These are phyloP conservation scores for Ennomos quercinarius DNA, from an alignment of 2,888 invertebrate species.

Conservation along the genomic window DNA sequence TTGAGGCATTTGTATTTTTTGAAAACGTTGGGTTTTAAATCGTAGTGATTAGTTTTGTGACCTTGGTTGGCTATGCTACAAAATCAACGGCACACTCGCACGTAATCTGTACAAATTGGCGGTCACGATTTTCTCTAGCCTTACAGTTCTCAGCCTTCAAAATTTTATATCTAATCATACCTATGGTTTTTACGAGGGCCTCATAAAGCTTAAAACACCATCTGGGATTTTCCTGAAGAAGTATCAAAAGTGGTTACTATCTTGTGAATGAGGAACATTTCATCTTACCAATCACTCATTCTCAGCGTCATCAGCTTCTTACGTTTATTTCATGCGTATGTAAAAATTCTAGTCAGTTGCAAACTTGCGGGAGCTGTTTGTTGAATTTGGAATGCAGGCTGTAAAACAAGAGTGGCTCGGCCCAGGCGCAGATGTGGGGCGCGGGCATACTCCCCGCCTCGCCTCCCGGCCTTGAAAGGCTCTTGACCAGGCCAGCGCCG, in stretches of 20 bases:
- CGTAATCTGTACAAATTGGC: slow-evolving; percentile 69
- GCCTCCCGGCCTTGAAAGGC: slow-evolving; percentile 85
- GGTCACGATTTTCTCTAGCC: slow-evolving; percentile 66
- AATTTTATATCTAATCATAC: slow-evolving; percentile 3
- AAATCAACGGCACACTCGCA: slow-evolving; percentile 65
- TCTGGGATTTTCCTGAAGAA: too few species aligned
- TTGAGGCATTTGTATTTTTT: slow-evolving; percentile 58
- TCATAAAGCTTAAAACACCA: slow-evolving; percentile 4
- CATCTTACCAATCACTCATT: too few species aligned
- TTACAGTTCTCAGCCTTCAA: slow-evolving; percentile 20
- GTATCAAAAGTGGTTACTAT: too few species aligned
- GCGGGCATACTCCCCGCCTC: slow-evolving; percentile 77
- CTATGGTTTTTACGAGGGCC: slow-evolving; percentile 5
- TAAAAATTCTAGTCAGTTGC: slow-evolving; percentile 32
- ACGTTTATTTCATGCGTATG: neutral
- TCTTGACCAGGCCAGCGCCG: slow-evolving; percentile 83
- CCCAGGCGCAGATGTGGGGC: slow-evolving; percentile 76
- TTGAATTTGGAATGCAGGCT: slow-evolving; percentile 70
- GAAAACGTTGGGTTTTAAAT: slow-evolving; percentile 52
- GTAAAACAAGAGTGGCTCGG: slow-evolving; percentile 67
- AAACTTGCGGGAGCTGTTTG: slow-evolving; percentile 47
- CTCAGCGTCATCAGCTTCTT: neutral
- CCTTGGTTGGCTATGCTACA: slow-evolving; percentile 75
- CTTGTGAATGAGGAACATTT: too few species aligned
- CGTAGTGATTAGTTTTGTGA: slow-evolving; percentile 60